Base-by-base conservation (phyloP, 2,113 vertebrate genomes). In the Hippopotamus amphibius region DNA sequence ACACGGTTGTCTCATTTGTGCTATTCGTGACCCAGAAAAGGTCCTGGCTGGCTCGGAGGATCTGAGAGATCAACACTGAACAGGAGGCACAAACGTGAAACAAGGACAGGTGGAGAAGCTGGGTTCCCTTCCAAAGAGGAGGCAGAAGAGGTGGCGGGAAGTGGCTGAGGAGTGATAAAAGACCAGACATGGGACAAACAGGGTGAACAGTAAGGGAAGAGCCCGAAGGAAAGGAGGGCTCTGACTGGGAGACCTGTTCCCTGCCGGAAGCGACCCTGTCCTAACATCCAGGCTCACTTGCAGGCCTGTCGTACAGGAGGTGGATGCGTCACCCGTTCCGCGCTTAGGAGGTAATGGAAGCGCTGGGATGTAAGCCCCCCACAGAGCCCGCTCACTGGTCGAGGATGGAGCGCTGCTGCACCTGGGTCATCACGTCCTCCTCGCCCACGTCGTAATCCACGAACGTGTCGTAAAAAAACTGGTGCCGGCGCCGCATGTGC, bases 381-480 rank as follows among this genome's bases (percentile, higher is more conserved):
- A 86, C 7, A 13, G 76, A 33, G 50, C 37, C 37, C 21, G 90
- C 99, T 98, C 37, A 37, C 37, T 37, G 37, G 37, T 37, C 37
- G 37, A 37, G 37, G 37, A 37, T 37, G 37, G 37, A 99, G 88
- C 99, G 99, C 97, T 99, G 99, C 98, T 99, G 87, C 97, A 99
- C 99, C 98, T 99, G 99, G 41, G 99, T 99, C 97, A 99, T 99
- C 99, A 99, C 99, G 21, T 99, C 99, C 80, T 99, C 99, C 97
- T 99, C 99, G 59, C 99, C 99, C 76, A 37, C 37, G 22, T 99
- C 98, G 15, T 99, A 99, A 98, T 99, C 99, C 99, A 53, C 7
- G 53, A 53, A 53, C 12, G 53, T 37, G 53, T 53, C 53, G 3
- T 53, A 13, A 11, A 12, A 53, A 53, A 53, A 53, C 53, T 53